Evolutionary conservation across 2,113 vertebrate species (phyloP).

Genomic region (Dascyllus trimaculatus): DNA sequence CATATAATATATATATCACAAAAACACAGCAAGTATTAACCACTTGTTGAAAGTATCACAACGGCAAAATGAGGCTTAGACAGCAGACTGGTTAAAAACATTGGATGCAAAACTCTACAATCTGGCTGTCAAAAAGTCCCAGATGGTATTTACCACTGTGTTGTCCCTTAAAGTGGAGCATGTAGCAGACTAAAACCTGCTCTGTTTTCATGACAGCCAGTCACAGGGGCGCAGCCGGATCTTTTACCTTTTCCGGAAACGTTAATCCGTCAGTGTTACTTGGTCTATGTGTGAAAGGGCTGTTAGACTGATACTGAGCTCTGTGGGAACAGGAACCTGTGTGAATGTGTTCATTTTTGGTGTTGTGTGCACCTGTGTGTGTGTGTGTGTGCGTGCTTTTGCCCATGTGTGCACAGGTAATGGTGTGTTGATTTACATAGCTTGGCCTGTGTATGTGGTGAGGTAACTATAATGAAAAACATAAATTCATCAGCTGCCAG

Average conservation of each 20-base stretch:
- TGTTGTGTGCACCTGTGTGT: background rate
- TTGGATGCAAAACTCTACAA: no score
- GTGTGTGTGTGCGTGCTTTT: slow-evolving; percentile 2
- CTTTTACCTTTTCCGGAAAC: slow-evolving; percentile 53
- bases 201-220: slow-evolving; percentile 22
- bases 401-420: background rate
- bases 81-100: no score
- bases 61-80: background rate
- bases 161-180: slow-evolving; percentile 1
- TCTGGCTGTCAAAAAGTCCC: background rate
- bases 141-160: background rate
- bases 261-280: slow-evolving; percentile 43
- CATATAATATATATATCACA: no score
- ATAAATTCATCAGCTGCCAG: no score
- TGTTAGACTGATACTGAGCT: slow-evolving; percentile 64
- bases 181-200: slow-evolving; percentile 12
- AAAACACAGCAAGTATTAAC: background rate
- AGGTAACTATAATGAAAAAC: background rate
- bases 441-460: background rate
- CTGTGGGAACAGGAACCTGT: slow-evolving; percentile 62
- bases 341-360: slow-evolving; percentile 1
- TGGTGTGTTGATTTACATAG: slow-evolving; percentile 26
- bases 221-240: slow-evolving; percentile 33
- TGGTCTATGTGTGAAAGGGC: slow-evolving; percentile 47
- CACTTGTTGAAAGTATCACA: background rate